These are phyloP conservation scores for Grapholita molesta DNA, from an alignment of 1,140 invertebrate species.

Conservation along the genomic window DNA sequence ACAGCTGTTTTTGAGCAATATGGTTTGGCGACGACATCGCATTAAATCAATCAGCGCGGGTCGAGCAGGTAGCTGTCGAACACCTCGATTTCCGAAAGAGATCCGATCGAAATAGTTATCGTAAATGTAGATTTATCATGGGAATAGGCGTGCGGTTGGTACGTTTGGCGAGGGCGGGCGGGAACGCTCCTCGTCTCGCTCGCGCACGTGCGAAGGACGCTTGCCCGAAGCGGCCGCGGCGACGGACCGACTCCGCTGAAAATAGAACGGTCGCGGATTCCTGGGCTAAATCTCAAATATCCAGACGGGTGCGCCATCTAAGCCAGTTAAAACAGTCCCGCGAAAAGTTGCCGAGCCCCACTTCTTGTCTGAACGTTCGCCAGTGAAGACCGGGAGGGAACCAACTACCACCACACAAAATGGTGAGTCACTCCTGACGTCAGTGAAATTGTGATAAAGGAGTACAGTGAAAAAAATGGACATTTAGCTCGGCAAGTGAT, in stretches of 20 bases:
- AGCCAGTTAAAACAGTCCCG: slow-evolving; percentile 84
- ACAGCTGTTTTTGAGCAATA: background rate
- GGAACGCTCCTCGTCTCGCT: slow-evolving; percentile 67
- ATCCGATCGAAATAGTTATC: slow-evolving; percentile 73
- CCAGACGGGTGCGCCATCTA: slow-evolving; percentile 82
- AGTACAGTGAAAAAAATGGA: slow-evolving; percentile 64
- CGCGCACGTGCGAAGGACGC: slow-evolving; percentile 32
- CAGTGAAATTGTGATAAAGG: slow-evolving; percentile 68
- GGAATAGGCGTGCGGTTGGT: slow-evolving; percentile 42
- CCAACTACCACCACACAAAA: slow-evolving; percentile 79
- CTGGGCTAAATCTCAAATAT: slow-evolving; percentile 80
- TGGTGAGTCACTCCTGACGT: slow-evolving; percentile 79
- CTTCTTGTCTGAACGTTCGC: slow-evolving; percentile 86
- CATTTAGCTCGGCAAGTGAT: slow-evolving; percentile 54
- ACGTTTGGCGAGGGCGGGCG: slow-evolving; percentile 31
- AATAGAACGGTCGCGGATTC: slow-evolving; percentile 78
- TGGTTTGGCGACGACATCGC: background rate
- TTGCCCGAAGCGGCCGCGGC: slow-evolving; percentile 44
- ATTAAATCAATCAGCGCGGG: background rate
- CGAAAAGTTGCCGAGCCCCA: slow-evolving; percentile 82
- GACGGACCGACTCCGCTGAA: slow-evolving; percentile 67
- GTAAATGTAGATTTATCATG: slow-evolving; percentile 74
- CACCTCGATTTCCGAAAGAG: slow-evolving; percentile 45
- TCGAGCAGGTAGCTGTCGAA: slow-evolving; percentile 20
- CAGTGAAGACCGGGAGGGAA: slow-evolving; percentile 81